Percentiles rank a stretch among this genome's conserved stretches.
These are phyloP conservation scores for Andrena fulva DNA, from an alignment of 2,888 invertebrate species.

Conservation along the genomic window DNA sequence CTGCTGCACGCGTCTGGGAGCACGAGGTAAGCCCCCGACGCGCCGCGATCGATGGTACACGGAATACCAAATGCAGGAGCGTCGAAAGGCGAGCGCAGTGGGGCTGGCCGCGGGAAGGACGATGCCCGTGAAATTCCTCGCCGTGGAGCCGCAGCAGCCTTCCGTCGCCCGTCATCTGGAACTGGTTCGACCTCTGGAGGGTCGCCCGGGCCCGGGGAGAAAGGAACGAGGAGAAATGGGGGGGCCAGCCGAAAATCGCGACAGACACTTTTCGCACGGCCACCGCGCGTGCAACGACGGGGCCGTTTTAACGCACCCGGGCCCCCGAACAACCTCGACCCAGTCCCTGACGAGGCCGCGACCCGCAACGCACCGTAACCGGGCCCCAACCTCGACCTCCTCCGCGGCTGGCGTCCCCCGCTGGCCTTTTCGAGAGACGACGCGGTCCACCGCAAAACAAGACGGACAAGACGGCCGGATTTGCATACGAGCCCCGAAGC, in stretches of 20 bases:
- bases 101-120: slow-evolving; percentile 14
- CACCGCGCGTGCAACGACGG: slow-evolving; percentile 27
- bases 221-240: slow-evolving; percentile 13
- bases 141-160: slow-evolving; percentile 27
- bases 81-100: background rate
- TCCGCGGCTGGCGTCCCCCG: slow-evolving; percentile 56
- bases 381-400: slow-evolving; percentile 71
- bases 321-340: slow-evolving; percentile 74
- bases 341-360: slow-evolving; percentile 78
- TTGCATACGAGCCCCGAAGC: slow-evolving; percentile 57
- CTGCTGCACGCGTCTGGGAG: background rate
- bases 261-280: slow-evolving; percentile 41
- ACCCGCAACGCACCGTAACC: slow-evolving; percentile 72
- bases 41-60: background rate
- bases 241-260: slow-evolving; percentile 50
- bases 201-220: slow-evolving; percentile 57
- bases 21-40: slow-evolving; percentile 1
- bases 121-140: slow-evolving; percentile 38
- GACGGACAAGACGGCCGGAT: slow-evolving; percentile 48
- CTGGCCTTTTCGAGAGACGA: slow-evolving; percentile 49
- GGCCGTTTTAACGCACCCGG: slow-evolving; percentile 38
- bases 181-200: slow-evolving; percentile 72
- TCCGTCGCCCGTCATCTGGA: slow-evolving; percentile 39
- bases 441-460: slow-evolving; percentile 49
- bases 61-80: slow-evolving; percentile 21